Evolutionary conservation across 1,140 invertebrate species (phyloP), one percentile per base, ranked within the genome.

Genomic region (Hyles vespertilio): DNA sequence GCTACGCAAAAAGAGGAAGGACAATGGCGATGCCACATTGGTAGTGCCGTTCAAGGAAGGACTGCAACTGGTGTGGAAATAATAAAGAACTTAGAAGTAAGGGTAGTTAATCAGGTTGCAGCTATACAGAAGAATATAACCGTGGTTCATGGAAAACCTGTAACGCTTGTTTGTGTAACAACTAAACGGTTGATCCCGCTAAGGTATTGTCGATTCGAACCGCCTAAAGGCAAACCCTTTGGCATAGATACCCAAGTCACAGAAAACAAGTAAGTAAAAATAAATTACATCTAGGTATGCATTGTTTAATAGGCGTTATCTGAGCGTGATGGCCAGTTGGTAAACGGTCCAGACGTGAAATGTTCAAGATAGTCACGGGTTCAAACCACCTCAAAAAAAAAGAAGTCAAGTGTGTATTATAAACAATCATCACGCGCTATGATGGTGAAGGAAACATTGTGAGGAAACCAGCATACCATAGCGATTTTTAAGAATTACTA

Each of bases 121-220:
- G 84, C 85, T 0, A 53, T 87, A 5, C 53, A 71, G 49, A 65
- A 72, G 3, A 81, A 81, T 45, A 63, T 87, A 2, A 78, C 77
- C 0, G 69, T 64, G 1, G 56, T 72, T 3, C 70, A 80, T 9
- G 73, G 69, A 4, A 79, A 76, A 34, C 33, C 71, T 4, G 61
- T 79, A 0, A 85, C 78, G 0, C 47, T 88, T 12, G 56, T 63
- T 0, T 88, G 85, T 52, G 71, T 70, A 0, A 80, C 85, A 5
- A 79, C 76, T 0, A 70, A 67, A 32, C 75, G 70, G 2, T 56
- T 76, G 7, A 64, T 65, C 2, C 76, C 85, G 0, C 52, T 88
- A 0, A 83, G 69, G 4, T 88, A 88, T 53, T 88, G 85, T 36
- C 68, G 85, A 0, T 88, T 88, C 45, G 85, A 85, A 56, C 79